Percentiles rank a stretch among this genome's conserved stretches.
These are phyloP conservation scores for Empidonax alnorum DNA, from an alignment of 2,113 vertebrate species.

Conservation along the genomic window DNA sequence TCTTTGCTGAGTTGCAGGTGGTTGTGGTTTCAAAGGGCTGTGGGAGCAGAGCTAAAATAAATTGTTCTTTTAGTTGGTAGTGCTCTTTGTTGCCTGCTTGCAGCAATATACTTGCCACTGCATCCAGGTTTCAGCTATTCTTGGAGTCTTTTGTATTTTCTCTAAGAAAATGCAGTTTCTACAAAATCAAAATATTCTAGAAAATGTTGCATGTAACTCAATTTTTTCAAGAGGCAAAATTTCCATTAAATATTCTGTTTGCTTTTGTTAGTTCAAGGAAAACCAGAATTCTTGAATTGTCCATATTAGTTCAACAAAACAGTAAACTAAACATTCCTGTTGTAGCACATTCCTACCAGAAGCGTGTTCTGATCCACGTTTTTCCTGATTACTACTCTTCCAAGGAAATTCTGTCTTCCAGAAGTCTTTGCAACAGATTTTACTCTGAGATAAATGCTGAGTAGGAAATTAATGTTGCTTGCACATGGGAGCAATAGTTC, in stretches of 20 bases:
- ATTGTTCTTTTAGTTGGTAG: not conserved
- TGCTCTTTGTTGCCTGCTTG: not conserved
- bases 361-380: not conserved
- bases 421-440: not conserved
- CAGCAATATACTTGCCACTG: not conserved
- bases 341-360: not conserved
- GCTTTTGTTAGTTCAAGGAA: not conserved
- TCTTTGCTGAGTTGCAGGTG: slow-evolving; percentile 17
- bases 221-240: not conserved
- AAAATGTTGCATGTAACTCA: not conserved
- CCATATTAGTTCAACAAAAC: not conserved
- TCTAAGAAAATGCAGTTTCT: not conserved
- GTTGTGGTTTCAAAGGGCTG: not conserved
- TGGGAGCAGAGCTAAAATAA: not conserved
- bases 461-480: not conserved
- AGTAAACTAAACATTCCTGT: not conserved
- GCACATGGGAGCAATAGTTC: not conserved
- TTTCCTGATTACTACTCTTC: not conserved
- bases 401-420: not conserved
- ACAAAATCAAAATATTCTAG: not conserved
- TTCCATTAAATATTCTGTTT: not conserved
- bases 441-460: not conserved
- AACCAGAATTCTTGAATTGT: not conserved
- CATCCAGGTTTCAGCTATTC: not conserved
- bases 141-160: not conserved